Conservation (phyloP, 2,113 vertebrate species). For the Panthera uncia region DNA sequence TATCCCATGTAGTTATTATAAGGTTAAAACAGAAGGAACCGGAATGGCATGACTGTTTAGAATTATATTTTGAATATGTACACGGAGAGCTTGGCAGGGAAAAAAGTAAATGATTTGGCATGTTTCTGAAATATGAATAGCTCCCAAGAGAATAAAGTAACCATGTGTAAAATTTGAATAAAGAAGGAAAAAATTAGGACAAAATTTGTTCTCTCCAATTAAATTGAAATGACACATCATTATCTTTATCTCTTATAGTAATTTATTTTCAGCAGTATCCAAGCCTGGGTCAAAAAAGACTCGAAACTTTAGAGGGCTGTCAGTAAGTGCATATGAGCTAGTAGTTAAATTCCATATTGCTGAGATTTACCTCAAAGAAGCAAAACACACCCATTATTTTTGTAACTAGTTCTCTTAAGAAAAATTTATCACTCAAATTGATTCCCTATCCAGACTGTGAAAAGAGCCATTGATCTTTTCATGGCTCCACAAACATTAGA, state of each 20-base stretch:
- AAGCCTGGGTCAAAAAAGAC: slow-evolving; percentile 16
- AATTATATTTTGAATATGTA: not conserved
- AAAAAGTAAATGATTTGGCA: not conserved
- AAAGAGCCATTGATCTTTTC: not conserved
- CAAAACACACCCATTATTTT: not conserved
- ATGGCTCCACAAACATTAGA: not conserved
- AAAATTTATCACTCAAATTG: slow-evolving; percentile 25
- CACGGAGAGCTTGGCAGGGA: not conserved
- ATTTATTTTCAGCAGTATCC: not conserved
- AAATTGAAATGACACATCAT: not conserved
- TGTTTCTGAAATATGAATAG: not conserved
- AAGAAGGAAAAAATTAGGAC: not conserved
- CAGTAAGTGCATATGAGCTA: not conserved
- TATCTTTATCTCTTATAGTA: not conserved
- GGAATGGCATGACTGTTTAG: not conserved
- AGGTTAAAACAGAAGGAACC: not conserved
- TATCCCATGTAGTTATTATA: not conserved
- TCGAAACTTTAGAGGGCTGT: not conserved
- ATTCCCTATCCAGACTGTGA: not conserved
- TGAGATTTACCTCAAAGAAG: not conserved
- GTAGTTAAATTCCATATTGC: not conserved
- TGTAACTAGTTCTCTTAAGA: not conserved
- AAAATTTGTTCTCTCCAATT: not conserved
- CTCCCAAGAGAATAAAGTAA: not conserved
- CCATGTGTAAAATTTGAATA: not conserved